Percentiles rank a stretch among this genome's conserved stretches.
Evolutionary conservation across 2,888 invertebrate species (phyloP).

Genomic region (Brachyopa scutellaris): DNA sequence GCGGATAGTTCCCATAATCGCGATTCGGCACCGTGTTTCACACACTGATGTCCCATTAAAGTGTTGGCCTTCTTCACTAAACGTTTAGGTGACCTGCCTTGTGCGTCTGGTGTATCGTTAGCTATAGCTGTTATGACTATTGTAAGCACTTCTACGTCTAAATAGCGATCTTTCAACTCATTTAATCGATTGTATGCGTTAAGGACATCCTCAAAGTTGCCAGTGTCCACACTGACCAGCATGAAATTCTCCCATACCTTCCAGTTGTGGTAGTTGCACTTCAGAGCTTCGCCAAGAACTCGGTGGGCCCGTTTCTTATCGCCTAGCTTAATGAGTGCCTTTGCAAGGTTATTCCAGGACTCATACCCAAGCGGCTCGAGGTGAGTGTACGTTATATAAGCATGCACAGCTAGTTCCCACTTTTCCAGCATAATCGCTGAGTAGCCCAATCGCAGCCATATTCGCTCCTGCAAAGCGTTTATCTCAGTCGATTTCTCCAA

Average conservation of each 20-base stretch:
- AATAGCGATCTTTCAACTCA: conserved; percentile 91
- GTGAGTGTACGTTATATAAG: conserved; percentile 93
- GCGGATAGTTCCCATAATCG: conserved; percentile 93
- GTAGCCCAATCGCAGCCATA: conserved; percentile 94
- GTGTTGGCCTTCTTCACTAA: conserved; percentile 78
- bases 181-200: conserved; percentile 92
- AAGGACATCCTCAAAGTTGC: conserved; percentile 92
- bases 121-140: conserved; percentile 88
- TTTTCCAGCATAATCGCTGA: conserved; percentile 90
- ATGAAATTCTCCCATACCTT: conserved; percentile 97
- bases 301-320: conserved; percentile 93
- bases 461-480: conserved; percentile 92
- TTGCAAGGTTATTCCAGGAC: conserved; percentile 99
- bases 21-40: conserved; percentile 85
- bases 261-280: conserved; percentile 97
- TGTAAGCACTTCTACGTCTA: conserved; percentile 89
- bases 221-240: conserved; percentile 92
- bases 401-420: conserved; percentile 91
- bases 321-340: conserved; percentile 93
- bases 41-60: conserved; percentile 79
- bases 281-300: conserved; percentile 93
- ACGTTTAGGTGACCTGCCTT: conserved; percentile 82
- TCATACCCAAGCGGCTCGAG: conserved; percentile 95
- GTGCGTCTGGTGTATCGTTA: conserved; percentile 85
- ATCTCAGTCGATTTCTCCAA: conserved; percentile 91